Percentiles rank a stretch among this genome's conserved stretches.
Conservation (phyloP, 1,140 invertebrate genomes). For the Physella acuta region DNA sequence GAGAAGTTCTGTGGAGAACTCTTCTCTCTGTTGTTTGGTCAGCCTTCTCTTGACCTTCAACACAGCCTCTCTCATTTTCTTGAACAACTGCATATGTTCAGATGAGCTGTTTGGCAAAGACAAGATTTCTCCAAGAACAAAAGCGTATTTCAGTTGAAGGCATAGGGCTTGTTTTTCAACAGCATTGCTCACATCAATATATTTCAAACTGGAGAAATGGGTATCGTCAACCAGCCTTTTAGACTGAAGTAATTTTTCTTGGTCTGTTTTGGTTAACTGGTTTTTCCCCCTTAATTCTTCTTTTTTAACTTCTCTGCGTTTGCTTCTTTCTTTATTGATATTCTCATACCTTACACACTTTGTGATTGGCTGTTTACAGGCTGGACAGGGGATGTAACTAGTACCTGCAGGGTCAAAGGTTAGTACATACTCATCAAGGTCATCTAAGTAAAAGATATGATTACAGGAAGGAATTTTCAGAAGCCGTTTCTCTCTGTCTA, state of each 20-base stretch:
- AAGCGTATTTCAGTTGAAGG: conserved; percentile 7
- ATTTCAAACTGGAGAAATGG: background rate
- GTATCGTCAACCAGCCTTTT: background rate
- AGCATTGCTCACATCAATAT: background rate
- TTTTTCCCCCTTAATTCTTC: background rate
- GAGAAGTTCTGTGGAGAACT: conserved; percentile 1
- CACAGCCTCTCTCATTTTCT: background rate
- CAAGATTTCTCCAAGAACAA: background rate
- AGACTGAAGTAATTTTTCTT: background rate
- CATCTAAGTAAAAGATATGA: conserved; percentile 9
- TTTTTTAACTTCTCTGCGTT: background rate
- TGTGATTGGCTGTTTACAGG: background rate
- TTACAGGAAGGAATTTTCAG: background rate
- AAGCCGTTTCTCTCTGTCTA: background rate
- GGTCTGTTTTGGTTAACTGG: background rate
- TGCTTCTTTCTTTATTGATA: conserved; percentile 4
- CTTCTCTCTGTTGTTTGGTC: conserved; percentile 1
- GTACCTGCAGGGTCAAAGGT: background rate
- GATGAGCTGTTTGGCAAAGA: background rate
- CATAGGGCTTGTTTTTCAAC: background rate
- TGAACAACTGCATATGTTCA: background rate
- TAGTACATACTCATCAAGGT: background rate
- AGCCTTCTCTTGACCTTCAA: background rate
- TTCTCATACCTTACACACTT: background rate
- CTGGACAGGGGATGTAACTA: background rate